These are phyloP conservation scores for Drosophila ambigua DNA, from an alignment of 1,140 invertebrate genomes.

Conservation along the genomic window DNA sequence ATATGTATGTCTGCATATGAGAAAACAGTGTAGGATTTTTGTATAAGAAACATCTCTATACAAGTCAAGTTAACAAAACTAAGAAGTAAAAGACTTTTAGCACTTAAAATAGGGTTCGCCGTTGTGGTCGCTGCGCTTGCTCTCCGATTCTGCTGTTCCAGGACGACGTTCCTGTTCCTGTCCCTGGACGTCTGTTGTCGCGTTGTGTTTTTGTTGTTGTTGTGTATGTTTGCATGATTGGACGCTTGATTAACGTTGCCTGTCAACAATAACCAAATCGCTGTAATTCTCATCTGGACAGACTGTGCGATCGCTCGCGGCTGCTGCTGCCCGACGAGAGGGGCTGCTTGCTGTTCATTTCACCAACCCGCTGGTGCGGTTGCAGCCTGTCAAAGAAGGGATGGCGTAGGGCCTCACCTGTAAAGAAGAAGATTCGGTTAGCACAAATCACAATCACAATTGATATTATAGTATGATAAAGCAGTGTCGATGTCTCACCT, in stretches of 20 bases:
- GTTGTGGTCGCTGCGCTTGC: slow-evolving; percentile 41
- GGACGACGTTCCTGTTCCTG: slow-evolving; percentile 36
- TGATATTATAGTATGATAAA: not conserved
- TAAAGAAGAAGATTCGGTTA: not conserved
- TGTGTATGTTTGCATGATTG: slow-evolving; percentile 63
- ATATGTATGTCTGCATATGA: slow-evolving; percentile 16
- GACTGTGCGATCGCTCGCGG: slow-evolving; percentile 82
- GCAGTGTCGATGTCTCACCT: slow-evolving; percentile 73
- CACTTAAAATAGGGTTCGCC: slow-evolving; percentile 60
- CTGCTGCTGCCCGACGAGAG: slow-evolving; percentile 82
- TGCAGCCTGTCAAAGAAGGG: slow-evolving; percentile 96
- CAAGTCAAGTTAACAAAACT: slow-evolving; percentile 74
- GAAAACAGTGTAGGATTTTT: slow-evolving; percentile 44
- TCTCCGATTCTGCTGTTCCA: slow-evolving; percentile 35
- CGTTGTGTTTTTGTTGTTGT: no score
- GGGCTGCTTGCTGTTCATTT: slow-evolving; percentile 75
- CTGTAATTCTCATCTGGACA: slow-evolving; percentile 84
- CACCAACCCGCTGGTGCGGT: slow-evolving; percentile 88
- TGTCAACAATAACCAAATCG: slow-evolving; percentile 84
- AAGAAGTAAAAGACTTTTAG: slow-evolving; percentile 56
- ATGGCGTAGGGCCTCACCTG: slow-evolving; percentile 93
- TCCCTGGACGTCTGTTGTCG: slow-evolving; percentile 45
- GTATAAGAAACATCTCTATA: slow-evolving; percentile 66
- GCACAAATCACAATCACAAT: not conserved
- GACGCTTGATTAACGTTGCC: slow-evolving; percentile 58